Evolutionary conservation across 2,797 vertebrate genomes (phyloP).

Genomic region (Acanthiza pusilla): DNA sequence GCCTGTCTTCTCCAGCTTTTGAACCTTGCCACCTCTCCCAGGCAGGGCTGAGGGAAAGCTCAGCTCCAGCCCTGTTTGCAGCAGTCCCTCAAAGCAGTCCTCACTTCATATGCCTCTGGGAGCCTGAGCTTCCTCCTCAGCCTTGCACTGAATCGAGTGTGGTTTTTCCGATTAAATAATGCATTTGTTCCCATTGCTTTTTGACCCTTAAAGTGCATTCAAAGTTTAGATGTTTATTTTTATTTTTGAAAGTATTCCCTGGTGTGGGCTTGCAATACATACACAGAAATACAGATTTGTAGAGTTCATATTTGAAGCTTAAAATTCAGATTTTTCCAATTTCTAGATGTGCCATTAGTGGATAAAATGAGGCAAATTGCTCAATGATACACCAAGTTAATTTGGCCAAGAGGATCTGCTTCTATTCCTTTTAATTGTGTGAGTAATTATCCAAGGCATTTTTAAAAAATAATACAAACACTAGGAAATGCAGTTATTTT

Average conservation of each 20-base stretch:
- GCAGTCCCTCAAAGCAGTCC: neutral
- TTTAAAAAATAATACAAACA: neutral
- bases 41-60: neutral
- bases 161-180: neutral
- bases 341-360: neutral
- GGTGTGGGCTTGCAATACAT: neutral
- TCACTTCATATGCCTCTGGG: slow-evolving; percentile 12
- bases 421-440: slow-evolving; percentile 2
- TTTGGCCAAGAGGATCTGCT: neutral
- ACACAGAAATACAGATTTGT: neutral
- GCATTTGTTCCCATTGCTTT: slow-evolving; percentile 20
- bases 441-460: neutral
- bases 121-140: neutral
- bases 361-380: neutral
- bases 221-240: slow-evolving; percentile 38
- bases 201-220: slow-evolving; percentile 15
- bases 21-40: neutral
- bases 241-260: neutral
- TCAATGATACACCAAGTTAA: neutral
- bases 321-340: slow-evolving; percentile 13
- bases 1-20: neutral
- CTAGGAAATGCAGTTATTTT: neutral
- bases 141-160: neutral
- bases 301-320: neutral
- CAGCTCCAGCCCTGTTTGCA: neutral